Evolutionary conservation across 2,888 invertebrate species (phyloP).

Genomic region (Cheilosia variabilis): DNA sequence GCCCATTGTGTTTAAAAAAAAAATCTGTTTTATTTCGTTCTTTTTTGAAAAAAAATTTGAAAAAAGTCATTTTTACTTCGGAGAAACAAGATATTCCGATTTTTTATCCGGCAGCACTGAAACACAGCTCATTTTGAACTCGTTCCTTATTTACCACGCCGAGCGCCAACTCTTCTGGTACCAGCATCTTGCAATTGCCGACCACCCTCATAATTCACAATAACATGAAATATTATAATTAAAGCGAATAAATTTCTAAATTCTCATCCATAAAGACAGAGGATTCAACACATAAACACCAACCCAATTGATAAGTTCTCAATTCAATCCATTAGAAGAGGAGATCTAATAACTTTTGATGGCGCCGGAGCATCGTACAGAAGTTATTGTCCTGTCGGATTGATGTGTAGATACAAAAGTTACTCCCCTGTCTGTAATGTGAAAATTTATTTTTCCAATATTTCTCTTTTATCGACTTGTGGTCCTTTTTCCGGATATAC

Average conservation of each 20-base stretch:
- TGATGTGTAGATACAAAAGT: not conserved
- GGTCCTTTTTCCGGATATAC: slow-evolving; percentile 7
- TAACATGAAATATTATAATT: slow-evolving; percentile 14
- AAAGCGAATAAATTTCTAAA: slow-evolving; percentile 18
- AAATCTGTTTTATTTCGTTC: too few relatives aligned
- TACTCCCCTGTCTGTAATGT: not conserved
- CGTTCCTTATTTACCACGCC: not conserved
- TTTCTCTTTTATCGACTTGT: slow-evolving; percentile 5
- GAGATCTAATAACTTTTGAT: slow-evolving; percentile 26
- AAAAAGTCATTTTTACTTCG: too few relatives aligned
- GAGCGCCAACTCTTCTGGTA: slow-evolving; percentile 2
- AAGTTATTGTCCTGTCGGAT: slow-evolving; percentile 52
- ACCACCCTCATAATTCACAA: slow-evolving; percentile 14
- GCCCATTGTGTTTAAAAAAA: too few relatives aligned
- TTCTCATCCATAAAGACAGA: not conserved
- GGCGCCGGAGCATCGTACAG: slow-evolving; percentile 39
- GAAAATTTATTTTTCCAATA: slow-evolving; percentile 1
- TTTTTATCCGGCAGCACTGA: not conserved
- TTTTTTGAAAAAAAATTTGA: too few relatives aligned
- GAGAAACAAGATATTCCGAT: too few relatives aligned
- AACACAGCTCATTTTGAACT: not conserved
- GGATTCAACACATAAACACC: slow-evolving; percentile 2
- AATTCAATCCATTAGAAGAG: slow-evolving; percentile 12
- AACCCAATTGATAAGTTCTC: not conserved
- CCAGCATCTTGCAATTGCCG: slow-evolving; percentile 16